A percentile compares a stretch with the other conserved stretches of the same genome.
Conservation (phyloP, 2,888 invertebrate genomes). For the Herminia tarsipennalis region DNA sequence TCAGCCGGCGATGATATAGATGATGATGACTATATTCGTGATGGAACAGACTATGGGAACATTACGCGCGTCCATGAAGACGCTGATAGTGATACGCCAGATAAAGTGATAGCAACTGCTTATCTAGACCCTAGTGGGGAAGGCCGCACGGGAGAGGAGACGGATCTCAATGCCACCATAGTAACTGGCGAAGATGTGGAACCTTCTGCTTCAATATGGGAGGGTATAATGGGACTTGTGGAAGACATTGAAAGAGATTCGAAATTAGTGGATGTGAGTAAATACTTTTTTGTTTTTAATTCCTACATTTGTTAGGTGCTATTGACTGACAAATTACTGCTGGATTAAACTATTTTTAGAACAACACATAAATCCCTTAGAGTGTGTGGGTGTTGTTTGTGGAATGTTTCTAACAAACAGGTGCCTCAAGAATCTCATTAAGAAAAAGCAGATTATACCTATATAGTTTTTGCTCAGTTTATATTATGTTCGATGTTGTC, state of each 20-base stretch:
- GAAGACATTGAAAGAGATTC: conserved; percentile 71
- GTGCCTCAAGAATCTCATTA: too few relatives aligned
- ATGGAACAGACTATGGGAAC: conserved; percentile 80
- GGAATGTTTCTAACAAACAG: too few relatives aligned
- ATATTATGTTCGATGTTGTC: too few relatives aligned
- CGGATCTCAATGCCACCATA: conserved; percentile 76
- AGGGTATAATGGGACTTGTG: conserved; percentile 75
- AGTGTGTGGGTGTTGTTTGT: too few relatives aligned
- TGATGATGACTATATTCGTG: conserved; percentile 77
- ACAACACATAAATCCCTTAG: too few relatives aligned
- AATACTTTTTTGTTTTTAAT: neutral
- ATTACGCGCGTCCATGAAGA: conserved; percentile 69
- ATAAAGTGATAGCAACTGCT: conserved; percentile 62
- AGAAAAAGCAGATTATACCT: too few relatives aligned
- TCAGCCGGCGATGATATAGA: conserved; percentile 87
- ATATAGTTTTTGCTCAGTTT: too few relatives aligned
- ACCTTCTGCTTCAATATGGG: conserved; percentile 72
- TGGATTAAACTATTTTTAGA: too few relatives aligned
- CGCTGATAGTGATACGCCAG: conserved; percentile 48
- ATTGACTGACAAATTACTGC: too few relatives aligned
- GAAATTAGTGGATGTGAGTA: conserved; percentile 69
- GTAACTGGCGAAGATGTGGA: conserved; percentile 64
- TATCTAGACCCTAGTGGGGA: conserved; percentile 65
- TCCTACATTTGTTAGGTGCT: neutral
- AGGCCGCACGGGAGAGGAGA: conserved; percentile 55